Base-by-base conservation (phyloP, 2,888 invertebrate genomes). In the Fissipunctia ypsillon region DNA sequence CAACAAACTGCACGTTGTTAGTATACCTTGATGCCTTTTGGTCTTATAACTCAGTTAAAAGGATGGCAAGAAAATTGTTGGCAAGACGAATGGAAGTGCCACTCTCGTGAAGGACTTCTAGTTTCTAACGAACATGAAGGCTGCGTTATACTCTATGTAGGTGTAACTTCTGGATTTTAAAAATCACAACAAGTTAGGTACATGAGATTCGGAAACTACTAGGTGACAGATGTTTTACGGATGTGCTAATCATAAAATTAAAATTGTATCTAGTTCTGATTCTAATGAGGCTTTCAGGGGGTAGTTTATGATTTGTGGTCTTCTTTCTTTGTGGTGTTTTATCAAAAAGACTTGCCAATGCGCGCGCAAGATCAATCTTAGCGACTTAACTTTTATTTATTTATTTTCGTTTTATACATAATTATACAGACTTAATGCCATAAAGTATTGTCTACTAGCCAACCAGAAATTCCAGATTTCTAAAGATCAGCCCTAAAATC, bases 1-100 rank as follows among this genome's bases (percentile, higher is more conserved):
- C 90, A 97, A 97, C 84, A 97, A 97, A 80, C 91, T 98, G 71
- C 98, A 98, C 88, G 95, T 97, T 88, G 98, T 98, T 86, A 96
- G 97, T 90, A 38, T n/a, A 22, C 4, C 38, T 31, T 50, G n/a
- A n/a, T 50, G 50, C n/a, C 12, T n/a, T 50, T 50, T 9, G 50
- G 1, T 22, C 22, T 48, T n/a, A 10, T 10, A 48, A 10, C 22
- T 48, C 22, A n/a, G 48, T 50, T 50, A 50, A 50, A 54, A 16
- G 25, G 54, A 28, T 54, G 19, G 16, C 16, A 54, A 28, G 25
- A 28, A 28, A 54, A 9, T 54, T 25, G 25, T 25, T 25, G 16
- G 14, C 52, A 25, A 25, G 14, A 52, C 6, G 14, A 25, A 16
- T 48, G 48, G 22, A 19, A 45, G n/a, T 7, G 16, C 14, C 14